Base-by-base conservation (phyloP, 2,797 vertebrate species). In the Spinus pinus region DNA sequence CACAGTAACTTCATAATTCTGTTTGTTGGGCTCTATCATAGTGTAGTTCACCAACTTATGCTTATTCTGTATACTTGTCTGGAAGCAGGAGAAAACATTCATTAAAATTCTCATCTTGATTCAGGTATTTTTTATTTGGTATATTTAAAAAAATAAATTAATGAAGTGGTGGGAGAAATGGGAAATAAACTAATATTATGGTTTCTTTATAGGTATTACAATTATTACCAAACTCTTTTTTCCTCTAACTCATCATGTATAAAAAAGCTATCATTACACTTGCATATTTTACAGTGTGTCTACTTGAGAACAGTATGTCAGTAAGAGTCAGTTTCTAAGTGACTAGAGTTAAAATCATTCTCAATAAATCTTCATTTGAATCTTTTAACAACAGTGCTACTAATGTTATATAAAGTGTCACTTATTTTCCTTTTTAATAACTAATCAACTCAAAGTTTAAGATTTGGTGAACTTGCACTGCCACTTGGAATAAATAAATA, bases 341-440 rank as follows among this genome's bases (percentile, higher is more conserved):
- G 94, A 96, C 88, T 97, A 94, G 75, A 96, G 85, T 93, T 88
- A 96, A 97, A 97, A 96, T 95, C 30, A 92, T 96, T 95, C 79
- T 91, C 72, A 89, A 80, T 81, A 97, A 97, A 96, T 93, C 56
- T 95, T 90, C 79, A 31, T 37, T 18, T 64, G 41, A 86, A 60
- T 91, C 33, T 53, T 94, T 96, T 92, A 93, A 94, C 49, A 95
- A 56, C 54, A 9, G 4, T 86, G 89, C 47, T 97, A 97, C 95
- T 94, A 95, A 96, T 69, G 47, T 24, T 85, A 12, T 39, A 56
- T 30, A 46, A 66, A 77, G 7, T 94, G 80, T 93, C 93, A 96
- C 75, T 17, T 88, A 78, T 95, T 61, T 47, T 56, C 73, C 95
- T 93, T 94, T 92, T 49, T 75, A 93, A 96, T 96, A 96, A 70